These are phyloP conservation scores for Neopipo cinnamomea DNA, from an alignment of 2,113 vertebrate genomes.

Conservation along the genomic window DNA sequence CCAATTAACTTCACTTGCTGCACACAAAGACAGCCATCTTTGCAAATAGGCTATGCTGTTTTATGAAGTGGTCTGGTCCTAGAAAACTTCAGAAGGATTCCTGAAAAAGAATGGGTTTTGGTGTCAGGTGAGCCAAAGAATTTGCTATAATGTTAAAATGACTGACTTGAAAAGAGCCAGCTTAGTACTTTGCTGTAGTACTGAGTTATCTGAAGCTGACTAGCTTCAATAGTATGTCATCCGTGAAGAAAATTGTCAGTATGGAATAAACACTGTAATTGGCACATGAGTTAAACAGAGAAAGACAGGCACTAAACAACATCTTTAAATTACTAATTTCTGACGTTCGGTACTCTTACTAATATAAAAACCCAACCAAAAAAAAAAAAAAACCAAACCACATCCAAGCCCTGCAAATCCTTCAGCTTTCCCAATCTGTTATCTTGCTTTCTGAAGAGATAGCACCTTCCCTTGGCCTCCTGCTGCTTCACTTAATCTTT, in stretches of 20 bases:
- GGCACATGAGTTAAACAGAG: not conserved
- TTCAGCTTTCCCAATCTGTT: not conserved
- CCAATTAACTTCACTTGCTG: not conserved
- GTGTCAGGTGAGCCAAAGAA: not conserved
- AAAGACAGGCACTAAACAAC: not conserved
- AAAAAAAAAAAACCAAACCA: not conserved
- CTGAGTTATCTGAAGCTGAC: not conserved
- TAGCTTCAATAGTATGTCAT: not conserved
- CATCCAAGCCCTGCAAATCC: not conserved
- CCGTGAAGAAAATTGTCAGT: not conserved
- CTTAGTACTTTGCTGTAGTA: not conserved
- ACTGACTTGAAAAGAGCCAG: not conserved
- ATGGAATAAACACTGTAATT: not conserved
- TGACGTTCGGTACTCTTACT: not conserved
- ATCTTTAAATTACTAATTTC: not conserved
- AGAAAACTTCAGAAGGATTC: not conserved
- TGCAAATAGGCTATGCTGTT: not conserved
- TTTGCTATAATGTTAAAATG: not conserved
- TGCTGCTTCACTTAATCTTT: not conserved
- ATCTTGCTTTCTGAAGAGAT: not conserved
- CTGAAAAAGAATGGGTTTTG: not conserved
- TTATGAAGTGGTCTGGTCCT: not conserved
- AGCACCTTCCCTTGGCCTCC: not conserved
- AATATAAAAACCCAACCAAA: not conserved
- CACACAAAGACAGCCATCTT: not conserved